Evolutionary conservation across 2,888 invertebrate genomes (phyloP).

Genomic region (Thyatira batis): DNA sequence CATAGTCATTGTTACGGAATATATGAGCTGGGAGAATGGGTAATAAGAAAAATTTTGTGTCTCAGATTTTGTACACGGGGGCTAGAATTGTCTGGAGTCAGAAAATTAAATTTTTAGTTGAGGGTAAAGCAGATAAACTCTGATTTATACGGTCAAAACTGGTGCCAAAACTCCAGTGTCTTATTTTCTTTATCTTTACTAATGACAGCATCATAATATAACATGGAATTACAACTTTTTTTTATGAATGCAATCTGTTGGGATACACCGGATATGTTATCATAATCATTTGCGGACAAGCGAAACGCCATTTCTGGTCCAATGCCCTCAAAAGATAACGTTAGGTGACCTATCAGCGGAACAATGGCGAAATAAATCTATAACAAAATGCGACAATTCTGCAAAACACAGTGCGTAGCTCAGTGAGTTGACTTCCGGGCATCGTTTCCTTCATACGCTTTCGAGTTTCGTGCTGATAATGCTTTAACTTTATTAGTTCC

Average conservation of each 20-base stretch:
- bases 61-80: too few species aligned
- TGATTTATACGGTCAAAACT: not conserved
- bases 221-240: not conserved
- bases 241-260: slow-evolving; percentile 4
- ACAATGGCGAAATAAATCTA: slow-evolving; percentile 43
- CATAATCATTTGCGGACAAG: slow-evolving; percentile 49
- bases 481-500: not conserved
- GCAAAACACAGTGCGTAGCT: not conserved
- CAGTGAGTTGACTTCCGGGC: slow-evolving; percentile 3
- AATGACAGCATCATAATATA: not conserved
- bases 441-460: slow-evolving; percentile 10
- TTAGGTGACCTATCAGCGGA: slow-evolving; percentile 40
- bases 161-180: slow-evolving; percentile 3
- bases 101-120: too few species aligned
- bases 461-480: slow-evolving; percentile 3
- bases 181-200: not conserved
- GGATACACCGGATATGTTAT: slow-evolving; percentile 56
- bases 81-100: too few species aligned
- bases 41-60: slow-evolving; percentile 1
- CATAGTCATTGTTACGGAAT: slow-evolving; percentile 22
- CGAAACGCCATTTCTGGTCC: slow-evolving; percentile 51
- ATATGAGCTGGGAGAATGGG: slow-evolving; percentile 16
- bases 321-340: slow-evolving; percentile 65
- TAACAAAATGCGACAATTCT: slow-evolving; percentile 12
- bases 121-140: not conserved